These are phyloP conservation scores for Melinaea menophilus DNA, from an alignment of 2,888 invertebrate genomes.

Conservation along the genomic window DNA sequence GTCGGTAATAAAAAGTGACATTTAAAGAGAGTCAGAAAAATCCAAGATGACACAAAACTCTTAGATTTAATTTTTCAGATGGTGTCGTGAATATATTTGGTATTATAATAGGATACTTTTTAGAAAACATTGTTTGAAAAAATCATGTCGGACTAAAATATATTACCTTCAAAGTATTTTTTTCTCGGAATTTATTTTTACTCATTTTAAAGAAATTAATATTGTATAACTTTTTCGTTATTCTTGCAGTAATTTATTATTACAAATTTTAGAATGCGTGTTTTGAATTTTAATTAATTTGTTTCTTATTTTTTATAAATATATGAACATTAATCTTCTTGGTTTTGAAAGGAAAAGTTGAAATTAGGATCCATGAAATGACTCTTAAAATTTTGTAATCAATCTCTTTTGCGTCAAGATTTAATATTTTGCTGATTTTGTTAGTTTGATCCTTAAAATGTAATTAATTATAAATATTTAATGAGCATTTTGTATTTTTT, in stretches of 20 bases:
- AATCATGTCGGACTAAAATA: too few relatives aligned
- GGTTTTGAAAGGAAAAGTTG: background rate
- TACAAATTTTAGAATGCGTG: background rate
- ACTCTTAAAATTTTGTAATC: conserved; percentile 27
- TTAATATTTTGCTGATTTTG: conserved; percentile 23
- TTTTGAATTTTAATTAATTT: conserved; percentile 2
- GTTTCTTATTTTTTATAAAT: conserved; percentile 1
- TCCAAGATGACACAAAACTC: conserved; percentile 18
- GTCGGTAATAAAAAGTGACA: conserved; percentile 26
- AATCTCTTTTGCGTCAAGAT: conserved; percentile 24
- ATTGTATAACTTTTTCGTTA: too few relatives aligned
- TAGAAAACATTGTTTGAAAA: too few relatives aligned
- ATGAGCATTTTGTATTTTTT: too few relatives aligned
- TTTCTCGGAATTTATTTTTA: too few relatives aligned
- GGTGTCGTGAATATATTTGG: conserved; percentile 12
- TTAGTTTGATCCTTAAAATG: background rate
- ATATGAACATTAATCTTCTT: conserved; percentile 3
- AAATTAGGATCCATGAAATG: conserved; percentile 10
- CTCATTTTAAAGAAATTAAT: too few relatives aligned
- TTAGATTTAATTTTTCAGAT: conserved; percentile 25
- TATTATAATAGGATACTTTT: too few relatives aligned
- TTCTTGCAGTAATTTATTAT: too few relatives aligned
- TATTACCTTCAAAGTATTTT: too few relatives aligned
- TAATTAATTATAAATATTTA: too few relatives aligned
- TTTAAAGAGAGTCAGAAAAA: conserved; percentile 15